A percentile compares a stretch with the other conserved stretches of the same genome.
These are phyloP conservation scores for Nipponia nippon DNA, from an alignment of 2,113 vertebrate genomes.

Conservation along the genomic window DNA sequence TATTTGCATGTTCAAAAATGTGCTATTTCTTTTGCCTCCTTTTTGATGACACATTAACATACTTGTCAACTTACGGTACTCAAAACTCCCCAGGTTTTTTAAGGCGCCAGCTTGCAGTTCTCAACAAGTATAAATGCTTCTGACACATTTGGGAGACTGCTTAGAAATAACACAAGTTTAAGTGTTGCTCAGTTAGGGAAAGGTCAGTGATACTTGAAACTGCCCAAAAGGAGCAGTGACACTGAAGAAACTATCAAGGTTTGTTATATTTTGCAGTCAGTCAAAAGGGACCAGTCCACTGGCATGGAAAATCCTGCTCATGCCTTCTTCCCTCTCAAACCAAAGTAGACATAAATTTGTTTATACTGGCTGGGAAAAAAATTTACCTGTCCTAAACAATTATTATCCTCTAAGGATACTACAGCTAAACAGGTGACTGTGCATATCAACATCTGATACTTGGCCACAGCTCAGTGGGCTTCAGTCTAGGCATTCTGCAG, in stretches of 20 bases:
- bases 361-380: slow-evolving; percentile 21
- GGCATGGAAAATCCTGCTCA: not conserved
- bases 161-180: slow-evolving; percentile 36
- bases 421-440: not conserved
- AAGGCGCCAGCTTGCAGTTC: slow-evolving; percentile 16
- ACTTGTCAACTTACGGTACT: slow-evolving; percentile 39
- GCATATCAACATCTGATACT: slow-evolving; percentile 14
- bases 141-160: slow-evolving; percentile 17
- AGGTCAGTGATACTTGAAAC: not conserved
- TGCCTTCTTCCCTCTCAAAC: not conserved
- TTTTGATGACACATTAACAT: slow-evolving; percentile 49
- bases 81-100: slow-evolving; percentile 25
- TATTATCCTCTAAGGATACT: not conserved
- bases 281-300: not conserved
- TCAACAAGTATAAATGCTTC: slow-evolving; percentile 8
- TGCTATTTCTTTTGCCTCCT: slow-evolving; percentile 37
- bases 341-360: slow-evolving; percentile 8
- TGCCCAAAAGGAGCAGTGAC: not conserved
- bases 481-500: not conserved
- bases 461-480: slow-evolving; percentile 2
- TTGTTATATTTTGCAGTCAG: not conserved
- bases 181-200: slow-evolving; percentile 36
- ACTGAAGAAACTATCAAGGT: not conserved
- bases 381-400: slow-evolving; percentile 38
- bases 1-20: slow-evolving; percentile 46